These are phyloP conservation scores for Sebastes fasciatus DNA, from an alignment of 2,113 vertebrate genomes.

Conservation along the genomic window DNA sequence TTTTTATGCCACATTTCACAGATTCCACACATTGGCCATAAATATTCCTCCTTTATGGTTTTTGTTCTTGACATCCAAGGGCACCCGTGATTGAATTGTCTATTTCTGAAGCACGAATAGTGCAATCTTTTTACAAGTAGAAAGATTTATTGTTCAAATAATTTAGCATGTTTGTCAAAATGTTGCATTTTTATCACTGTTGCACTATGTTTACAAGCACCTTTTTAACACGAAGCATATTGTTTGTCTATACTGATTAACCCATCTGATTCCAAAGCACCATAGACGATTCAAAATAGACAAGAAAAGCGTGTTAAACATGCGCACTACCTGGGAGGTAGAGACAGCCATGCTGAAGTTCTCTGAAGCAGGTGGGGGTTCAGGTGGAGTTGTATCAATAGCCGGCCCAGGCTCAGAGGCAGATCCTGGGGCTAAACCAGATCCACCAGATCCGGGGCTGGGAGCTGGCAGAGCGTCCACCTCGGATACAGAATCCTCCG, in stretches of 20 bases:
- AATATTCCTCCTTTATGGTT: conserved; percentile 37
- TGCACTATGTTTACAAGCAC: background rate
- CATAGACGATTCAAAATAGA: background rate
- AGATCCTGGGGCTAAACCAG: conserved; percentile 24
- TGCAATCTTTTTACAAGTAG: background rate
- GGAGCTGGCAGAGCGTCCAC: conserved; percentile 86
- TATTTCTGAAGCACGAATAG: background rate
- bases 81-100: conserved; percentile 14
- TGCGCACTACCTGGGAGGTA: conserved; percentile 85
- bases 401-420: conserved; percentile 29
- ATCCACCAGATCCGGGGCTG: conserved; percentile 76
- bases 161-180: background rate
- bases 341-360: conserved; percentile 79
- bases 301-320: background rate
- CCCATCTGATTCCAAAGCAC: background rate
- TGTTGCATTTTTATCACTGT: background rate
- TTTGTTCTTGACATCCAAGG: conserved; percentile 46
- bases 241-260: background rate
- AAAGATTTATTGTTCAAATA: background rate
- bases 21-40: conserved; percentile 36
- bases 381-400: conserved; percentile 33
- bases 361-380: conserved; percentile 73
- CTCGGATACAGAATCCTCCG: conserved; percentile 94
- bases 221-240: background rate
- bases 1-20: conserved; percentile 55